Evolutionary conservation across 2,797 vertebrate genomes (phyloP), one percentile per base, ranked within the genome.

Genomic region (Pelodytes ibericus): DNA sequence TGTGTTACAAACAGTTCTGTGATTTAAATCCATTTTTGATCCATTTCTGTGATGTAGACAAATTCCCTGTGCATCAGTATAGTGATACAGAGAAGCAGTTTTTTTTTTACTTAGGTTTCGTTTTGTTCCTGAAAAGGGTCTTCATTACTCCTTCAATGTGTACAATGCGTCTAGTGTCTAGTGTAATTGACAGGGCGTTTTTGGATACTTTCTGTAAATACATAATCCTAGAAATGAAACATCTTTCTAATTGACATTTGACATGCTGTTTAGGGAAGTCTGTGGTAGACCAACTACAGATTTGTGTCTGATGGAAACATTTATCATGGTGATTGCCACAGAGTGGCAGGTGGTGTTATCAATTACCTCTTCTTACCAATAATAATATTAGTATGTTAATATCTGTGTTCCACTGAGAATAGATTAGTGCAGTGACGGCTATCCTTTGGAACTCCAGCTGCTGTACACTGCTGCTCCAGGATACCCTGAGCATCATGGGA

Each of bases 341-440:
- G 88, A 92, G 89, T 92, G 92, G 89, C 91, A 93, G 89, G 88
- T 90, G 89, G 87, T 86, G 87, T 87, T 91, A 91, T 90, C 90
- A 92, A 91, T 89, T 91, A 91, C 86, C 87, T 87, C 87, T 85
- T 86, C 88, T 89, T 89, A 90, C 88, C 88, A 91, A 91, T 92
- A 91, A 92, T 91, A 91, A 91, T 92, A 92, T 89, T 88, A 91
- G 86, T 86, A 89, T 91, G 88, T 88, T 89, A 88, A 92, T 91
- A 92, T 87, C 84, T 90, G 79, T 85, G 84, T 85, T 88, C 81
- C 71, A 82, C 83, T 84, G 83, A 86, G 83, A 89, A 86, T 75
- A 81, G 87, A 89, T 88, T 86, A 87, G 83, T 7, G 67, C 82
- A n/a, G n/a, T n/a, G 49, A 53, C 49, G 15, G 36, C 15, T 39